Base-by-base conservation (phyloP, 2,113 vertebrate species). In the Elaphurus davidianus region DNA sequence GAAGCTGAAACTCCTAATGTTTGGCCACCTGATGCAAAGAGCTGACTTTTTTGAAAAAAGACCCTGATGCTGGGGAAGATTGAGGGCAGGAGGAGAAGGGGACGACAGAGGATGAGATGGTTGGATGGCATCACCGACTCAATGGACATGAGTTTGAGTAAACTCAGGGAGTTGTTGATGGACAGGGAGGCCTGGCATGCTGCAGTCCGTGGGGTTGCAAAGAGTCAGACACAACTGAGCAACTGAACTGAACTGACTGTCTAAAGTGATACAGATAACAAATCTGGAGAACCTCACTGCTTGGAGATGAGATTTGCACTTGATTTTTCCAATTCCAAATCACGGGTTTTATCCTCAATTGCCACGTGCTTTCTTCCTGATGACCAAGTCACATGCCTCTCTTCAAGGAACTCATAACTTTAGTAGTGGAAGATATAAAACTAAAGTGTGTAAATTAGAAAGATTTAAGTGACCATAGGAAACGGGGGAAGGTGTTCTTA, bases 131-230 rank as follows among this genome's bases (percentile, higher is more conserved):
- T 67, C 33, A 67, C 33, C 1, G 4, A 67, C 33, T 67, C 64
- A 21, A 67, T 19, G n/a, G 9, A 71, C n/a, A 36, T 36, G 67
- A 71, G n/a, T 36, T 12, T 71, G 67, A 12, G n/a, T 36, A 71
- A 36, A 71, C 17, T 71, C n/a, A 19, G 33, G 17, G n/a, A 36
- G n/a, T 21, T 71, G 64, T 36, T 71, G 19, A 71, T 23, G 10
- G 64, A 71, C 10, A 40, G n/a, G 67, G 67, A 36, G n/a, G 67
- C 67, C 67, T 71, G n/a, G n/a, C 1, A 0, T 71, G 67, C 67
- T 71, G n/a, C n/a, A 71, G 67, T 40, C 19, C 1, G 0, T 71
- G n/a, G 19, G 19, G n/a, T 71, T 0, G 2, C n/a, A 71, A 67
- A 67, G 64, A 36, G 64, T 11, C 21, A 19, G 64, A 71, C n/a